Base-by-base conservation (phyloP, 2,797 vertebrate species). In the Luscinia megarhynchos region DNA sequence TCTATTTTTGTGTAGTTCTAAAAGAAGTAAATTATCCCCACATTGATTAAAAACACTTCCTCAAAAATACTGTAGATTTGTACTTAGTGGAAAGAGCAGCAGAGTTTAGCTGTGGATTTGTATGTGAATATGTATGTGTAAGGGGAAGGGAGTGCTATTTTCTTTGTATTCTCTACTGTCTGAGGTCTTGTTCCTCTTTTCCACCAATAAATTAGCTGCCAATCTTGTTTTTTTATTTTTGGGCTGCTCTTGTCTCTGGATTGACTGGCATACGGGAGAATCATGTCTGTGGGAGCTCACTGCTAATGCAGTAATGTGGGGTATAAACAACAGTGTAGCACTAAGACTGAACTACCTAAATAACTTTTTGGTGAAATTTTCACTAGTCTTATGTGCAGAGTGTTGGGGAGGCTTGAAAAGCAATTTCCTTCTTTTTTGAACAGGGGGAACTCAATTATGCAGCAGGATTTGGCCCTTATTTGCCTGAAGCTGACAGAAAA, bases 401-500 rank as follows among this genome's bases (percentile, higher is more conserved):
- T 58, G 30, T 0, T 43, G 45, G 22, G 11, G 15, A 78, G 43
- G 26, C 36, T 63, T 68, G 55, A 80, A 64, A 57, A 77, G 26
- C 29, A 1, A 80, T 45, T 15, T 67, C 6, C 22, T 66, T 59
- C 66, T 73, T 41, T 38, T 46, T 40, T 55, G 29, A 93, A 21
- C 16, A 74, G 12, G 27, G 63, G 70, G 61, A 85, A 58, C 40
- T 50, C 50, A 77, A 45, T 84, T 78, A 55, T 4, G 5, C 29
- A 72, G 57, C n/a, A 86, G 23, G 57, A 72, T 79, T 93, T 89
- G 76, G 20, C 46, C 69, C 32, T 89, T 86, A 75, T 79, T 92
- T 93, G 45, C 46, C 81, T 75, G 55, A 93, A 93, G 30, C 50
- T 83, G 66, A 58, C 36, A 46, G 57, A 59, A 94, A 68, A 96